Base-by-base conservation (phyloP, 2,888 invertebrate species). In the Acrobasis repandana region DNA sequence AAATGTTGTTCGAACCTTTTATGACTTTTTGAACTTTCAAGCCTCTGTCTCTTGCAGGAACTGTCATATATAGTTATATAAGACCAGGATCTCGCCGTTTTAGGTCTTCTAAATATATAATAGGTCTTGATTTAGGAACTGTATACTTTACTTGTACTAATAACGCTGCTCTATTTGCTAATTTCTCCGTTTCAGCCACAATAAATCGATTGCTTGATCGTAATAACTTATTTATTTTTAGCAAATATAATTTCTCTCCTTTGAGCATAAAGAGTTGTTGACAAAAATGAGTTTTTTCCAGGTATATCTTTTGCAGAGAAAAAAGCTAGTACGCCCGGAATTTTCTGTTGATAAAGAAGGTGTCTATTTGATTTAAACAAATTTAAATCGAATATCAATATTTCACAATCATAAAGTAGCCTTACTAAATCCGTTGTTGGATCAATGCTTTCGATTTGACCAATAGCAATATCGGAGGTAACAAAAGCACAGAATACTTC, bases 401-500 rank as follows among this genome's bases (percentile, higher is more conserved):
- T 36, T 38, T 38, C 38, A 38, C 2, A 38, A 14, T 11, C 43
- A 14, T 14, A 1, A 14, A 28, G 28, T 28, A 52, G 38, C 62
- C 72, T 83, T 83, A 95, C 95, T 90, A 95, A 71, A 16, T 95
- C 96, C 51, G 93, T 90, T 0, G 93, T 80, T 2, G 94, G 83
- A 77, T 96, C 94, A 54, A 96, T 93, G 49, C 80, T 86, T 28
- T 88, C 82, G 16, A 96, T 89, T 58, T 88, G 93, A 1, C 95
- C 96, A 64, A 80, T 86, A 63, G 93, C 76, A 64, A 93, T 82
- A 57, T 84, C 87, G 1, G 92, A 80, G 0, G 93, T 80, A 0
- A 95, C 95, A 70, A 96, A 95, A 0, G 94, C 94, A 56, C 94
- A 95, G 75, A 90, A 94, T 1, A 96, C 93, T 80, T 96, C 95